Conservation (phyloP, 2,797 vertebrate species). For the Gymnodraco acuticeps region DNA sequence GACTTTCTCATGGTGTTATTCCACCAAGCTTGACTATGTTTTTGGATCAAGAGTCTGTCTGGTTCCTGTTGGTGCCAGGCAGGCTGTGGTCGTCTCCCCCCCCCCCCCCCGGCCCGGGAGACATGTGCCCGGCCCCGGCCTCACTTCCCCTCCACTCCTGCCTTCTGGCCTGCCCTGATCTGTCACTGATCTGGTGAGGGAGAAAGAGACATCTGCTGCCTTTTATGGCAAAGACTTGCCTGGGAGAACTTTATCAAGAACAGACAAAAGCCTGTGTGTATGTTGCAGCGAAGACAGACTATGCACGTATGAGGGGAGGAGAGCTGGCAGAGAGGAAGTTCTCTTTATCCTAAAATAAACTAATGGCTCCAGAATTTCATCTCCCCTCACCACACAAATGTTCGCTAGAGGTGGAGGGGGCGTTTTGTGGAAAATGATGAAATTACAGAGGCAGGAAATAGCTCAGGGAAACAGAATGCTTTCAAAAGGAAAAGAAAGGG, state of each 20-base stretch:
- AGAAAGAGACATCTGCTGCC: conserved; percentile 76
- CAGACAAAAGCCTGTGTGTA: conserved; percentile 61
- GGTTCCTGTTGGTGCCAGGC: conserved; percentile 61
- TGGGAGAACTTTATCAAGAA: conserved; percentile 71
- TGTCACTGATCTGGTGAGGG: conserved; percentile 61
- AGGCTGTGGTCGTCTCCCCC: conserved; percentile 32
- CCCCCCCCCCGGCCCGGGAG: conserved; percentile 10
- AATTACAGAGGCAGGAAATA: conserved; percentile 74
- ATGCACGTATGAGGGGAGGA: conserved; percentile 67
- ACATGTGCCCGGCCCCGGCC: conserved; percentile 45
- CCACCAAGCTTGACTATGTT: neutral
- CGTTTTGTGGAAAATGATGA: conserved; percentile 70
- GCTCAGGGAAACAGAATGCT: conserved; percentile 70
- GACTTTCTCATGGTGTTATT: conserved; percentile 16
- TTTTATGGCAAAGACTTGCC: conserved; percentile 84
- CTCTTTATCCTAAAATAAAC: conserved; percentile 82
- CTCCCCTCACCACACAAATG: conserved; percentile 69
- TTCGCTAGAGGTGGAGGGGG: conserved; percentile 59
- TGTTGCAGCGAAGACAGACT: conserved; percentile 37
- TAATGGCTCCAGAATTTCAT: conserved; percentile 76
- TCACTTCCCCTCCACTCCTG: conserved; percentile 51
- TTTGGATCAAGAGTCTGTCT: neutral
- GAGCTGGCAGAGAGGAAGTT: conserved; percentile 74
- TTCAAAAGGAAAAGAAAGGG: conserved; percentile 45
- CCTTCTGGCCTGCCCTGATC: conserved; percentile 63